Evolutionary conservation across 2,113 vertebrate species (phyloP).

Genomic region (Phocoena phocoena): DNA sequence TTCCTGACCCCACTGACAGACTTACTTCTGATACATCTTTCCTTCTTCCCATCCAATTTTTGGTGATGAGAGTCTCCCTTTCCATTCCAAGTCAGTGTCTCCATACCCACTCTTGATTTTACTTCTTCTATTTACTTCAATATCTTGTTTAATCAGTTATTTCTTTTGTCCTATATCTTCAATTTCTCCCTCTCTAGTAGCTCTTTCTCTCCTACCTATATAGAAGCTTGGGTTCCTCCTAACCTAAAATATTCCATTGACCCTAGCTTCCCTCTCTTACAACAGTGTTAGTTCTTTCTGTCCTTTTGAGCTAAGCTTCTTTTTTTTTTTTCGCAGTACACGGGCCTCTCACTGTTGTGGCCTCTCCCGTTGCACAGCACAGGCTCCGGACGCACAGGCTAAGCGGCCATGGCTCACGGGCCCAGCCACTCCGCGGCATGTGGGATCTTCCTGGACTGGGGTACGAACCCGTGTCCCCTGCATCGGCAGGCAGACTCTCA

Average conservation of each 20-base stretch:
- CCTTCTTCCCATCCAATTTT: neutral
- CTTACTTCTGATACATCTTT: neutral
- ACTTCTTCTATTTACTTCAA: neutral
- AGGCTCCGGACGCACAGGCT: too few relatives aligned
- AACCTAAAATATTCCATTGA: slow-evolving; percentile 12
- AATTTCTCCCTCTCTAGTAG: neutral
- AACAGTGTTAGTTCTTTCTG: neutral
- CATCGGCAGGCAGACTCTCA: too few relatives aligned
- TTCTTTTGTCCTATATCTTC: neutral
- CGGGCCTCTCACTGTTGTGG: too few relatives aligned
- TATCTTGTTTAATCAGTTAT: neutral
- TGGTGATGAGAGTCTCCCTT: neutral
- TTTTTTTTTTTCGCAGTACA: neutral
- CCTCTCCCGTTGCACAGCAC: too few relatives aligned
- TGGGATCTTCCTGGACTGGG: too few relatives aligned
- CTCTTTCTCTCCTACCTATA: neutral
- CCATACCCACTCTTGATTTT: neutral
- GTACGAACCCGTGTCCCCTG: too few relatives aligned
- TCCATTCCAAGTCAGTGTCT: neutral
- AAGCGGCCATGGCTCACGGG: too few relatives aligned
- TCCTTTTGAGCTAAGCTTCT: neutral
- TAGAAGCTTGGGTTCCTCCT: neutral
- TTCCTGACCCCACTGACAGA: neutral
- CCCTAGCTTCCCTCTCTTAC: neutral
- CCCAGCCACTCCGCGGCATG: too few relatives aligned